Base-by-base conservation (phyloP, 2,797 vertebrate species). In the Thunnus albacares region DNA sequence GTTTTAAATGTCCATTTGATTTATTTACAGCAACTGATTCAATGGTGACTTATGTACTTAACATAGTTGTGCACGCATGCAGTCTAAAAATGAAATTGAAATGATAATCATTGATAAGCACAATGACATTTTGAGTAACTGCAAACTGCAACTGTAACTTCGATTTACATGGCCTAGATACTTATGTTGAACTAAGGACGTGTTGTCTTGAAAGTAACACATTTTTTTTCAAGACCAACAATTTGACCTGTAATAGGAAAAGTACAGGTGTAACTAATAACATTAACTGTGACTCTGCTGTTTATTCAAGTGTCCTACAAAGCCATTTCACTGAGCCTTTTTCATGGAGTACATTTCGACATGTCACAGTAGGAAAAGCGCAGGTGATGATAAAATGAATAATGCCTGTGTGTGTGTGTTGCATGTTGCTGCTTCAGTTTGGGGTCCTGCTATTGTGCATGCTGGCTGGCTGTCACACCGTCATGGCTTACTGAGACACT, bases 401-500 rank as follows among this genome's bases (percentile, higher is more conserved):
- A 56, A 18, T 5, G 26, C 30, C 60, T 51, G 43, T 51, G 24
- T 24, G 24, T 24, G n/a, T 43, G 38, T 38, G 38, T 38, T 74
- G 38, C 47, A 75, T 65, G 58, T 55, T 43, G 41, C 38, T 55
- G 38, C 59, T 55, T 64, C 22, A 20, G 61, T 53, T 70, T 65
- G 6, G n/a, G 63, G n/a, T 58, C 51, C 60, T 66, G 47, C 8
- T 64, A 47, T 63, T 58, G 64, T 73, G 60, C 69, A 20, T 43
- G 33, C 38, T 53, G 33, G 7, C 53, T 38, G 30, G 51, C 49
- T 52, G 62, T n/a, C 66, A 55, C 24, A 3, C 45, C 51, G 47
- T 62, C 76, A 75, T 43, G 60, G 49, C 52, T 65, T 13, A 77
- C 51, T 53, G 75, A 55, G 24, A 64, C 67, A 71, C 18, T 70